Percentiles rank a stretch among this genome's conserved stretches.
These are phyloP conservation scores for Colistium nudipinnis DNA, from an alignment of 2,113 vertebrate species.

Conservation along the genomic window DNA sequence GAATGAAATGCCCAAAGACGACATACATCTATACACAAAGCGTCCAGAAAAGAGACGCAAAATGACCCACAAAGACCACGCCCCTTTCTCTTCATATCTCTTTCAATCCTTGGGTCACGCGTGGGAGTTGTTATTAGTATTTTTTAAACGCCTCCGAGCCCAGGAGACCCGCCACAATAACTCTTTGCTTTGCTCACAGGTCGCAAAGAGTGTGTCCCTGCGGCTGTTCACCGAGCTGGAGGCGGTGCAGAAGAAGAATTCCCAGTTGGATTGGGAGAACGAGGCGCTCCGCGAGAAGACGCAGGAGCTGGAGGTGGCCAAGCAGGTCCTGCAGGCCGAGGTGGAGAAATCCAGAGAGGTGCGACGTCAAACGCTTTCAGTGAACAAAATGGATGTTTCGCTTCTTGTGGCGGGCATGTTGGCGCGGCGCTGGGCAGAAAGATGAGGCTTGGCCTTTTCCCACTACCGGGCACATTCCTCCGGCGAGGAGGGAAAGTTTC, in stretches of 20 bases:
- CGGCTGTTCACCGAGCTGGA: constrained; percentile 94
- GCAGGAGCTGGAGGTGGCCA: constrained; percentile 90
- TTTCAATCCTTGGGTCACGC: neutral
- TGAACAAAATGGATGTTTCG: too few species aligned
- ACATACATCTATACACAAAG: neutral
- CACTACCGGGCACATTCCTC: too few species aligned
- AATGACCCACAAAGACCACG: neutral
- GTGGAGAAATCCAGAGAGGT: constrained; percentile 92
- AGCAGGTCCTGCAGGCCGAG: constrained; percentile 93
- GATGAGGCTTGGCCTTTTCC: too few species aligned
- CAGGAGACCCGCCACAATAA: constrained; percentile 6
- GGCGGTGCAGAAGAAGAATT: constrained; percentile 88
- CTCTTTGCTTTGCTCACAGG: constrained; percentile 77
- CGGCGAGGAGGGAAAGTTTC: neutral
- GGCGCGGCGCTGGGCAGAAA: too few species aligned
- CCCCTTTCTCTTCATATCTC: neutral
- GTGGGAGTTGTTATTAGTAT: too few species aligned
- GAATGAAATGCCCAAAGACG: too few species aligned
- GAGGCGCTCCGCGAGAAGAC: constrained; percentile 90
- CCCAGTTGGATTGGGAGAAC: constrained; percentile 91
- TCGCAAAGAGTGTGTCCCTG: constrained; percentile 94
- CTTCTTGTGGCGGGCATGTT: too few species aligned
- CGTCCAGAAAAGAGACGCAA: neutral
- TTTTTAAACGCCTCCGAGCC: neutral
- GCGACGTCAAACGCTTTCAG: neutral